phyloP scores from a whole-genome alignment of 2,113 vertebrate genomes.

The Chaetodon trifascialis region DNA sequence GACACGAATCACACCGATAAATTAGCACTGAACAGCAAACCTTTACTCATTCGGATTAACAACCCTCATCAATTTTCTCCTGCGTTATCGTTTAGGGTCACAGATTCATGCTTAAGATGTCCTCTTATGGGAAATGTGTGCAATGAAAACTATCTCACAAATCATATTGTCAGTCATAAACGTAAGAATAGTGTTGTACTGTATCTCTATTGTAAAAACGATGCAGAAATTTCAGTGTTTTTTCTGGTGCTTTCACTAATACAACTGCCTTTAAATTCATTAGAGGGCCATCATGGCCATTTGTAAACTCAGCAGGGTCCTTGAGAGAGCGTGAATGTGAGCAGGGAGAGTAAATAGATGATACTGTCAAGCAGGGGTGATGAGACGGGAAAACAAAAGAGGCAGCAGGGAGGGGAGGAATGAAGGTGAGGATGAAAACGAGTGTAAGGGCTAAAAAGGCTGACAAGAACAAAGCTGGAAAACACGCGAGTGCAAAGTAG shows the following conservation, averaged over 20 bases:
- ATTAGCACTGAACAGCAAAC: constrained; percentile 2
- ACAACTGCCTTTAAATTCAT: constrained; percentile 66
- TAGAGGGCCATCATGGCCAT: constrained; percentile 18
- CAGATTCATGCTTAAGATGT: neutral
- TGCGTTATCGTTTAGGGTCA: neutral
- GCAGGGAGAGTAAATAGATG: constrained; percentile 36
- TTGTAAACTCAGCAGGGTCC: constrained; percentile 63
- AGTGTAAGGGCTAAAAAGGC: neutral
- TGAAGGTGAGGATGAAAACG: constrained; percentile 22
- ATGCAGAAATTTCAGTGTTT: neutral
- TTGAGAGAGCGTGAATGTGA: constrained; percentile 44
- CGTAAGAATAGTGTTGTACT: neutral
- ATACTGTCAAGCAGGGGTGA: constrained; percentile 31
- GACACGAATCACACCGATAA: neutral
- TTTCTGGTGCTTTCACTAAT: constrained; percentile 19
- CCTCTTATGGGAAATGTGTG: neutral
- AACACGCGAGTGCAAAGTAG: constrained; percentile 3
- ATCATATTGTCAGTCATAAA: constrained; percentile 5
- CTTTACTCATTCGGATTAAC: too few relatives aligned
- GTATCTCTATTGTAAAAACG: neutral
- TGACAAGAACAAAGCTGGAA: constrained; percentile 2
- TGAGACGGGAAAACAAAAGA: constrained; percentile 16
- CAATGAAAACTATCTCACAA: neutral
- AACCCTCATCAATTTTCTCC: neutral
- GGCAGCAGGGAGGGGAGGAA: constrained; percentile 2